phyloP scores from a whole-genome alignment of 2,888 invertebrate genomes.

The Alloscopus bannaensis region DNA sequence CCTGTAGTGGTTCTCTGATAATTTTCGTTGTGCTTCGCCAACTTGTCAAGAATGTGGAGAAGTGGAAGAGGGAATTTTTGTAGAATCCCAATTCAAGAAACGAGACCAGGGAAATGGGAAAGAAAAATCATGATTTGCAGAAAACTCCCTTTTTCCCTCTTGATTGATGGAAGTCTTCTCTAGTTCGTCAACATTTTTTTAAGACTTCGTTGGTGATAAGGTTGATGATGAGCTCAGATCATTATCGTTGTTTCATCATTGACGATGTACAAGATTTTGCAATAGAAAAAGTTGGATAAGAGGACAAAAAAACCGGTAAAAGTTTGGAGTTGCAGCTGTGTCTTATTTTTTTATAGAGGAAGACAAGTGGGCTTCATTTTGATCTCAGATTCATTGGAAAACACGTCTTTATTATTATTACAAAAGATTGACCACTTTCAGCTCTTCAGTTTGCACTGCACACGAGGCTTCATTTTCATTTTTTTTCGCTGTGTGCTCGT shows the following conservation, averaged over 20 bases:
- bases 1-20: slow-evolving; percentile 9
- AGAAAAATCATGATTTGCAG: slow-evolving; percentile 2
- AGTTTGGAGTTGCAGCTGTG: not conserved
- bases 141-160: slow-evolving; percentile 18
- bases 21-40: slow-evolving; percentile 23
- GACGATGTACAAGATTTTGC: slow-evolving; percentile 15
- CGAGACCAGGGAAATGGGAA: not conserved
- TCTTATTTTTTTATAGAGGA: no score
- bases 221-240: slow-evolving; percentile 20
- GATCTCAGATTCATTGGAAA: no score
- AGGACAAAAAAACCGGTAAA: not conserved
- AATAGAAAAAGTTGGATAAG: slow-evolving; percentile 6
- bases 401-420: no score
- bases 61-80: not conserved
- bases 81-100: not conserved
- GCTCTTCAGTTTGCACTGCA: not conserved
- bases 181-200: slow-evolving; percentile 42
- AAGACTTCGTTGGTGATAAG: slow-evolving; percentile 10
- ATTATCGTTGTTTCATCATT: slow-evolving; percentile 7
- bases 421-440: not conserved
- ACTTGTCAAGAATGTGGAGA: slow-evolving; percentile 26
- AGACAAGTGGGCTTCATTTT: no score
- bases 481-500: not conserved
- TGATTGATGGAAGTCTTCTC: slow-evolving; percentile 53
- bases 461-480: not conserved